Conservation (phyloP, 2,113 vertebrate genomes). For the Ptyas mucosa region DNA sequence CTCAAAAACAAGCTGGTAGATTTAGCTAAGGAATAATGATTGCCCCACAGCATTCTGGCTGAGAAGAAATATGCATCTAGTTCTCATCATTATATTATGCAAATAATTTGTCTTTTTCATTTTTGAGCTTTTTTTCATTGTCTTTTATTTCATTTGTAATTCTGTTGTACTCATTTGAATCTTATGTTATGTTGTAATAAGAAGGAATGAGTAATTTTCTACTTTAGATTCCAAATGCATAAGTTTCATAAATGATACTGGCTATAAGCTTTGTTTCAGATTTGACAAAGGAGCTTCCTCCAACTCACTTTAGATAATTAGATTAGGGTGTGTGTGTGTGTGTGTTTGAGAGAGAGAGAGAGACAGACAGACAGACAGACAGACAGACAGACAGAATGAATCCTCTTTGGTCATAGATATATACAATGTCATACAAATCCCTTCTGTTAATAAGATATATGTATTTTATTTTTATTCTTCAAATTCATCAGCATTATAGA, state of each 20-base stretch:
- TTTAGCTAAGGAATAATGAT: background rate
- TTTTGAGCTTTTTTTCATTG: background rate
- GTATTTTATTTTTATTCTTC: background rate
- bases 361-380: fast-evolving
- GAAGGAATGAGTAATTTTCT: background rate
- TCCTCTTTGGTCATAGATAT: background rate
- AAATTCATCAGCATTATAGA: conserved; percentile 13
- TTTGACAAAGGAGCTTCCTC: background rate
- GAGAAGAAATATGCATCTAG: background rate
- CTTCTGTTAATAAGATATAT: background rate
- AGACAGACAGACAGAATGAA: background rate
- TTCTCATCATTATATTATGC: background rate
- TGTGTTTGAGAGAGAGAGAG: no score
- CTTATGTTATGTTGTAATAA: background rate
- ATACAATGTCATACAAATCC: background rate
- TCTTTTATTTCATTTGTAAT: background rate
- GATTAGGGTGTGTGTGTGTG: no score
- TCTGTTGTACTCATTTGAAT: background rate
- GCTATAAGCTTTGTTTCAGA: background rate
- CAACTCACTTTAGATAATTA: background rate
- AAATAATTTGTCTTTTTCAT: background rate
- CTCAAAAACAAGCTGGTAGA: background rate
- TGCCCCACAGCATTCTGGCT: background rate
- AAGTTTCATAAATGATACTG: background rate
- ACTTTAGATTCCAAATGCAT: background rate